Base-by-base conservation (phyloP, 2,888 invertebrate genomes). In the Lasioglossum zephyrum region DNA sequence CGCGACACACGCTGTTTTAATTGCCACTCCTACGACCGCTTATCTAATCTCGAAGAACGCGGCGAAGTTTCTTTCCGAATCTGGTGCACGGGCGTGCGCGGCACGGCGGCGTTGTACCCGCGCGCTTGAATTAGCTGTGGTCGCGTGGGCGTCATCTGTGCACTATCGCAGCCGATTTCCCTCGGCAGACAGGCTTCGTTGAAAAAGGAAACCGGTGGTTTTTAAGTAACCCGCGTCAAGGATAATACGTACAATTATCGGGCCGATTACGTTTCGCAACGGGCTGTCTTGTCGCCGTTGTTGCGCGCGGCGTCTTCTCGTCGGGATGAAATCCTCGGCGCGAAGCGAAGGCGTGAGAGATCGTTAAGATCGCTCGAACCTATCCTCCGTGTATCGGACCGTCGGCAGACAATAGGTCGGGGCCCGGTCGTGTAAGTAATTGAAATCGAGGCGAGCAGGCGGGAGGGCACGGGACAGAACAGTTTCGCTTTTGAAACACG, bases 11-110 rank as follows among this genome's bases (percentile, higher is more conserved):
- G 60, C 86, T 26, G 49, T 80, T 86, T 77, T 84, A 87, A 87
- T 87, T 85, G 84, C 83, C 89, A 75, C 86, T 88, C 84, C 85
- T 87, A 88, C 88, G 74, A 88, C 83, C 57, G 79, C 84, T 88
- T 90, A 91, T 91, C 91, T 90, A 90, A 88, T 90, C 90, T 73
- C 63, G 47, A 49, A 79, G 81, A 85, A 88, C 85, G 87, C 63
- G 39, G 22, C 76, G 41, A 79, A 77, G 77, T 84, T 84, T 83
- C 85, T 77, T 79, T 84, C 73, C 60, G 63, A 74, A 79, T 49
- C 84, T 73, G 44, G 84, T 57, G 74, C 77, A 72, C 80, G n/a
- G 72, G 26, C 41, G 70, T 70, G 70, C 57, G 13, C 57, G 13
- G 70, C 77, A 72, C 75, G 39, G 63, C 18, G 63, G 63, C 63